Evolutionary conservation across 1,140 invertebrate genomes (phyloP).

Genomic region (Plutomurus gul): DNA sequence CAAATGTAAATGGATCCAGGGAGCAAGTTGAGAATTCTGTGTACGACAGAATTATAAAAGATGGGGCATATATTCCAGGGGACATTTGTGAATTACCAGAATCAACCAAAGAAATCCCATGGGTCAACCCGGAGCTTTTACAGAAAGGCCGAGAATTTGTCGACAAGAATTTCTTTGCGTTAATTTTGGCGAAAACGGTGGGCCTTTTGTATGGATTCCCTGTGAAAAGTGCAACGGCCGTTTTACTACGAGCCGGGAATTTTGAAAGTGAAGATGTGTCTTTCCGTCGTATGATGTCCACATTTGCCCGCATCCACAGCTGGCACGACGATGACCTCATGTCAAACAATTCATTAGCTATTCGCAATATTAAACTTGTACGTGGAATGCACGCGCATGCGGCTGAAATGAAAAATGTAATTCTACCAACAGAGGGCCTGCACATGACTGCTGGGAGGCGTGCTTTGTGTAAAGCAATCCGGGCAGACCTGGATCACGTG

Average conservation of each 20-base stretch:
- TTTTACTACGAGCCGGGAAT: constrained; percentile 2
- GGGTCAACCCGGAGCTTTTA: constrained; percentile 36
- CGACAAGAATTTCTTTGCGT: constrained; percentile 37
- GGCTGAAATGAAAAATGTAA: background rate
- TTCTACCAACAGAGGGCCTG: background rate
- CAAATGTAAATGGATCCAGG: no score
- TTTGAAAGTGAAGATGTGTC: constrained; percentile 5
- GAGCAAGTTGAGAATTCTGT: no score
- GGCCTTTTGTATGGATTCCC: constrained; percentile 32
- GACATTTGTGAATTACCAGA: constrained; percentile 2
- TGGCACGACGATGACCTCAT: constrained; percentile 35
- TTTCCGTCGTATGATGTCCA: constrained; percentile 15
- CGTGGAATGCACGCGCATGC: constrained; percentile 28
- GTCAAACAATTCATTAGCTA: background rate
- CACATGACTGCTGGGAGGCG: background rate
- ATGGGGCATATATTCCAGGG: constrained; percentile 42
- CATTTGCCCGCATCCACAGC: constrained; percentile 3
- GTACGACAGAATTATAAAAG: constrained; percentile 35
- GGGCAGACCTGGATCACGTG: constrained; percentile 29
- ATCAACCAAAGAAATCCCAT: constrained; percentile 32
- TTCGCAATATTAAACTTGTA: background rate
- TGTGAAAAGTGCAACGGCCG: constrained; percentile 32
- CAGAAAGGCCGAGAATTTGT: constrained; percentile 41
- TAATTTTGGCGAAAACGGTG: constrained; percentile 36
- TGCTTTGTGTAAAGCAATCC: constrained; percentile 22